These are phyloP conservation scores for Drosophila tsacasi DNA, from an alignment of 1,140 invertebrate genomes.

Conservation along the genomic window DNA sequence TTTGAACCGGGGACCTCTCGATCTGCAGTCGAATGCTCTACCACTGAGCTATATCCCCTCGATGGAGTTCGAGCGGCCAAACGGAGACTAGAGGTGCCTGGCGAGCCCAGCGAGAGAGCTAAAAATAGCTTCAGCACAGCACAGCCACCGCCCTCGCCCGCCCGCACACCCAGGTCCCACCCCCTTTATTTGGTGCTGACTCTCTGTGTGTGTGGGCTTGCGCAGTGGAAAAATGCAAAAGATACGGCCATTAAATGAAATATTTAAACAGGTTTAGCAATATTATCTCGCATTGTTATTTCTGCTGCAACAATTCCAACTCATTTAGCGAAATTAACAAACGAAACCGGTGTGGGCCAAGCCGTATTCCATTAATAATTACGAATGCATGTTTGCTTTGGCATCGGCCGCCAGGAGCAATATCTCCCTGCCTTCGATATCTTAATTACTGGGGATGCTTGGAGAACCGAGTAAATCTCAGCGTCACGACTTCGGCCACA, in stretches of 20 bases:
- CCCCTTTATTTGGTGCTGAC: not conserved
- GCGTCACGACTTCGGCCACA: constrained; percentile 20
- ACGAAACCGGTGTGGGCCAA: constrained; percentile 56
- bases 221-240: constrained; percentile 64
- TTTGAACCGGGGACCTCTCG: constrained; percentile 98
- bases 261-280: constrained; percentile 75
- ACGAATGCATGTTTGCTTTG: constrained; percentile 42
- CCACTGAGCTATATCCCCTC: constrained; percentile 88
- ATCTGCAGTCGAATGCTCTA: constrained; percentile 98
- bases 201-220: constrained; percentile 50
- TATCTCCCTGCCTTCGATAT: constrained; percentile 37
- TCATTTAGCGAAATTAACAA: constrained; percentile 55
- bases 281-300: constrained; percentile 73
- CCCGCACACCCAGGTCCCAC: not conserved
- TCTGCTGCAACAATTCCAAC: constrained; percentile 52
- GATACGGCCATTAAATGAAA: constrained; percentile 48
- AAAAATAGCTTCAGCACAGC: constrained; percentile 15
- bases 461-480: constrained; percentile 46
- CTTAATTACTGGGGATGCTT: constrained; percentile 57
- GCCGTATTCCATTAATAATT: constrained; percentile 54
- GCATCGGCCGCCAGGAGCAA: not conserved
- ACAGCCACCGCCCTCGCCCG: not conserved
- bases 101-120: not conserved
- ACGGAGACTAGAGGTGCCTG: constrained; percentile 23
- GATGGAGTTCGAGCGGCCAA: constrained; percentile 16